A percentile compares a stretch with the other conserved stretches of the same genome.
Evolutionary conservation across 2,113 vertebrate genomes (phyloP).

Genomic region (Callochromis pleurospilus): DNA sequence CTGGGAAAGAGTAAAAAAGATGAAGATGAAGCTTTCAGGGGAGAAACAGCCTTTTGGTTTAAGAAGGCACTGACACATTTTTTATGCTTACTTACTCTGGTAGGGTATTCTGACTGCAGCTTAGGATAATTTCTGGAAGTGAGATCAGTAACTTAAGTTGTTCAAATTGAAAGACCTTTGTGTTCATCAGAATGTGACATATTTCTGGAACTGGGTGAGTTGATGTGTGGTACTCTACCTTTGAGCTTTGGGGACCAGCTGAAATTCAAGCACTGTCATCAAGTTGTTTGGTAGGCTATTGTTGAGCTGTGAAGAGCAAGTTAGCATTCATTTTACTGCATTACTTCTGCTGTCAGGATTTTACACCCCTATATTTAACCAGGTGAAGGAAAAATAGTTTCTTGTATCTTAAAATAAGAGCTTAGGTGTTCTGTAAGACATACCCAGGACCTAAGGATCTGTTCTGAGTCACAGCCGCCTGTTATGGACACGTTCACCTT

Average conservation of each 20-base stretch:
- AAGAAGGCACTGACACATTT: background rate
- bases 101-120: background rate
- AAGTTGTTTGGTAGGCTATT: slow-evolving; percentile 24
- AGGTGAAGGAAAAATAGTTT: background rate
- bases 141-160: background rate
- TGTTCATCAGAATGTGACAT: background rate
- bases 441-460: slow-evolving; percentile 61
- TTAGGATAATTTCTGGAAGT: slow-evolving; percentile 4
- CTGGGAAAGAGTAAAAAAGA: background rate
- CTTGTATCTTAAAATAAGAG: background rate
- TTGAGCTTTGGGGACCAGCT: slow-evolving; percentile 9
- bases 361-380: background rate
- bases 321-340: background rate
- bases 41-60: background rate
- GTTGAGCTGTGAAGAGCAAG: slow-evolving; percentile 47
- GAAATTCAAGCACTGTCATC: slow-evolving; percentile 61
- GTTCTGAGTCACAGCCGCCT: slow-evolving; percentile 20
- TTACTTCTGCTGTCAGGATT: background rate
- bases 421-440: background rate
- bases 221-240: slow-evolving; percentile 13
- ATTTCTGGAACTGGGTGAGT: background rate
- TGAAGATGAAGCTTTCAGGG: background rate
- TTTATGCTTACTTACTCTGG: slow-evolving; percentile 14
- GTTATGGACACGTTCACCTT: slow-evolving; percentile 52
- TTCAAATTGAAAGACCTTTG: background rate